phyloP scores from a whole-genome alignment of 2,888 invertebrate genomes.

The Mesodorylaimus sp. region DNA sequence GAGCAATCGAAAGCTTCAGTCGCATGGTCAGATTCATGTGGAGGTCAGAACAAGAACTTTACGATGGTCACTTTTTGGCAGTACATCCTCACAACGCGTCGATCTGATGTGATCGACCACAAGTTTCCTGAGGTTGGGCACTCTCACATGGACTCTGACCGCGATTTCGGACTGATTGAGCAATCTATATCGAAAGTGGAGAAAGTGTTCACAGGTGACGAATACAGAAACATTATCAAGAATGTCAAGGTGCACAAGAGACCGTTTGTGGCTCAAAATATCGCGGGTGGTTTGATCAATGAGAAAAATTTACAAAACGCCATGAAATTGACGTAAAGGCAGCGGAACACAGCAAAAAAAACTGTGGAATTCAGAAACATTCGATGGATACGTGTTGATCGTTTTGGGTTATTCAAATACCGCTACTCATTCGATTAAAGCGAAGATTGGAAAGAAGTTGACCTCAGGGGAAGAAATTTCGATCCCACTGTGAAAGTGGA shows the following conservation, averaged over 20 bases:
- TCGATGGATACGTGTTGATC: not conserved
- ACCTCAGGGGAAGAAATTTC: not conserved
- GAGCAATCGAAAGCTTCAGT: not conserved
- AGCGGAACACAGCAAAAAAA: not conserved
- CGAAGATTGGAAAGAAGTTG: not conserved
- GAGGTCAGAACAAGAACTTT: not conserved
- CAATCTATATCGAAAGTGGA: not conserved
- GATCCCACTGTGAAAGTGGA: not conserved
- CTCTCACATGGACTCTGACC: not conserved
- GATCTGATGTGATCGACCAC: not conserved
- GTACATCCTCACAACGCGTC: not conserved
- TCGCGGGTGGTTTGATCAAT: not conserved
- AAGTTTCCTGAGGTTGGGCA: conserved; percentile 3
- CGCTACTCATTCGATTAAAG: not conserved
- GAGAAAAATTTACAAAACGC: not conserved
- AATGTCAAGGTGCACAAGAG: not conserved
- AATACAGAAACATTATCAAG: not conserved
- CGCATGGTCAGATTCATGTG: not conserved
- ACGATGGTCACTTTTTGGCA: not conserved
- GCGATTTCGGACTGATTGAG: conserved; percentile 2
- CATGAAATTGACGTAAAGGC: not conserved
- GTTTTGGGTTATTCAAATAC: not conserved
- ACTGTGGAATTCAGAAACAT: not conserved
- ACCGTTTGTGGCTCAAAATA: not conserved
- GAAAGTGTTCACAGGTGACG: not conserved